Conservation (phyloP, 2,888 invertebrate species). For the Eretmocerus hayati region DNA sequence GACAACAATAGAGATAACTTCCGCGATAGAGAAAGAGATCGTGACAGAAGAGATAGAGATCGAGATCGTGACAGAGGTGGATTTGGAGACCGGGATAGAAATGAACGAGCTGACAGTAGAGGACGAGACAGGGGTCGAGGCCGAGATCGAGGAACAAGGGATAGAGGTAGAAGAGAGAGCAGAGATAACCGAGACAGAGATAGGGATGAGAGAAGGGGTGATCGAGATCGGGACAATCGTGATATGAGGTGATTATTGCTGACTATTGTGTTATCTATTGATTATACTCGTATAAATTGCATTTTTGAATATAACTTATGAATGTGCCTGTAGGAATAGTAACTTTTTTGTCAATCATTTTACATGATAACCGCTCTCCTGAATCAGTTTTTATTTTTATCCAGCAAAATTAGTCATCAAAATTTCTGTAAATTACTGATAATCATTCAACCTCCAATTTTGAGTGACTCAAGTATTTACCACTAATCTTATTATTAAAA, state of each 20-base stretch:
- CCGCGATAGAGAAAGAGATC: constrained; percentile 38
- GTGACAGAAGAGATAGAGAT: constrained; percentile 33
- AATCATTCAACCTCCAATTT: too few species aligned
- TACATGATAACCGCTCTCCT: too few species aligned
- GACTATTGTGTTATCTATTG: not conserved
- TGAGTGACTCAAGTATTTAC: too few species aligned
- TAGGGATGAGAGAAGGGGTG: constrained; percentile 37
- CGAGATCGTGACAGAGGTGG: constrained; percentile 39
- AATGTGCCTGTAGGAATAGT: too few species aligned
- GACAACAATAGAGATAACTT: constrained; percentile 29
- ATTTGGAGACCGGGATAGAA: constrained; percentile 34
- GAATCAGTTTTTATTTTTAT: too few species aligned
- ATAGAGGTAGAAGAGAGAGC: constrained; percentile 33
- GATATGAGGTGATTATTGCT: constrained; percentile 9
- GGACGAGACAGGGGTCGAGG: constrained; percentile 13
- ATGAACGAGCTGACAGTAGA: constrained; percentile 30
- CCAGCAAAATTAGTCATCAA: too few species aligned
- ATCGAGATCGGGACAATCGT: constrained; percentile 33
- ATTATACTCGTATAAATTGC: not conserved
- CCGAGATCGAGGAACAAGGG: constrained; percentile 37
- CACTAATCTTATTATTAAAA: too few species aligned
- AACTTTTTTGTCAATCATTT: too few species aligned
- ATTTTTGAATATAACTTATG: not conserved
- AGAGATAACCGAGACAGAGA: constrained; percentile 36
- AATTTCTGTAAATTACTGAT: too few species aligned